Conservation (phyloP, 2,888 invertebrate genomes). For the Nomada goodeniana region DNA sequence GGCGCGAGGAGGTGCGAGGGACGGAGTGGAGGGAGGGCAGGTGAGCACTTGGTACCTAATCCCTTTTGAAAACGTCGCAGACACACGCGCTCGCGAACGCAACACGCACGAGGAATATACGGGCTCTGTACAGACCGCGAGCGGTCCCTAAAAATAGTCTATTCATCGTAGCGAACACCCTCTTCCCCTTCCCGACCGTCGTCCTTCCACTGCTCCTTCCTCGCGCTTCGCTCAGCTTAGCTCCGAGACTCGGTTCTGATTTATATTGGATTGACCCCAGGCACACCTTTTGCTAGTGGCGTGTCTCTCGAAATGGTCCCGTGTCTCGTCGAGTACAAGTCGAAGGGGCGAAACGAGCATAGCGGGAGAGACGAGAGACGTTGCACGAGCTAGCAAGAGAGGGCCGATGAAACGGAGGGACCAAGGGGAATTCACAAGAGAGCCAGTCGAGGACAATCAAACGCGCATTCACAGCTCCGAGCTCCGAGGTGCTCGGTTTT, state of each 20-base stretch:
- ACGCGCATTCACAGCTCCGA: slow-evolving; percentile 75
- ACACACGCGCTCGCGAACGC: slow-evolving; percentile 47
- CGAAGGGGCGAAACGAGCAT: slow-evolving; percentile 37
- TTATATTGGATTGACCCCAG: slow-evolving; percentile 81
- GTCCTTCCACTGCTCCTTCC: slow-evolving; percentile 28
- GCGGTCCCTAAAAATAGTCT: slow-evolving; percentile 70
- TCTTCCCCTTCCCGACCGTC: slow-evolving; percentile 22
- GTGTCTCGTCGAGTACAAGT: slow-evolving; percentile 56
- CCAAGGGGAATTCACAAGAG: slow-evolving; percentile 56
- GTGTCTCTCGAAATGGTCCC: slow-evolving; percentile 75
- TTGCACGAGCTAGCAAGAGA: slow-evolving; percentile 12
- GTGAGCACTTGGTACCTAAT: slow-evolving; percentile 71
- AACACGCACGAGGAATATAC: slow-evolving; percentile 28
- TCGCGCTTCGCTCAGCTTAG: slow-evolving; percentile 41
- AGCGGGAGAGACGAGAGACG: slow-evolving; percentile 24
- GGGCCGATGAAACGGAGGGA: slow-evolving; percentile 7
- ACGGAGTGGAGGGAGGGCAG: slow-evolving; percentile 60
- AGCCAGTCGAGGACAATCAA: slow-evolving; percentile 79
- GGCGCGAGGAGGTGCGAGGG: slow-evolving; percentile 25
- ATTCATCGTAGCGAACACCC: slow-evolving; percentile 62
- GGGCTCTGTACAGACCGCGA: slow-evolving; percentile 57
- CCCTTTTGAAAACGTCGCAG: slow-evolving; percentile 67
- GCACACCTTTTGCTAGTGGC: slow-evolving; percentile 75
- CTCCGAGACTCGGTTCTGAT: slow-evolving; percentile 75
- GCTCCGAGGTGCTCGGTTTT: slow-evolving; percentile 66